These are phyloP conservation scores for Anolis carolinensis DNA, from an alignment of 2,113 vertebrate genomes.

Conservation along the genomic window DNA sequence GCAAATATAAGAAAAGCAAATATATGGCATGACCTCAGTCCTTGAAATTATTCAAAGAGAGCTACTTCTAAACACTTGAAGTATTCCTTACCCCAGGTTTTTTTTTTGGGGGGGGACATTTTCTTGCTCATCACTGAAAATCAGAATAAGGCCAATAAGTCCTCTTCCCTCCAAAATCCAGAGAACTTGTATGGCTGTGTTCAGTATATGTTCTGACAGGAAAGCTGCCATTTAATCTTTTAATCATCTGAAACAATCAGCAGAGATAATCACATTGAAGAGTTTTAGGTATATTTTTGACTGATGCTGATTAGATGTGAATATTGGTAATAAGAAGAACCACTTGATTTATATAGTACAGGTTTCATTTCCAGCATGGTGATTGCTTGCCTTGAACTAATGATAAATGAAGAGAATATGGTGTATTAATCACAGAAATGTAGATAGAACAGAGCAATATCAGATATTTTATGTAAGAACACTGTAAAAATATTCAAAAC, in stretches of 20 bases:
- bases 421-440: constrained; percentile 51
- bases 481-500: not conserved
- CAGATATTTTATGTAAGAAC: constrained; percentile 39
- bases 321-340: constrained; percentile 32
- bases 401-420: constrained; percentile 39
- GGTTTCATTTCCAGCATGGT: constrained; percentile 41
- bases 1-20: too few species aligned
- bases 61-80: not conserved
- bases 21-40: not conserved
- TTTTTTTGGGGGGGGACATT: too few species aligned
- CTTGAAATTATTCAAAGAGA: not conserved
- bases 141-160: too few species aligned
- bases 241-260: constrained; percentile 35
- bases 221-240: constrained; percentile 12
- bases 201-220: not conserved
- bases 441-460: constrained; percentile 36
- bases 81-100: not conserved
- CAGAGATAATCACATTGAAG: constrained; percentile 29
- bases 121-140: too few species aligned
- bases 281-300: constrained; percentile 29
- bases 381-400: constrained; percentile 44
- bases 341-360: constrained; percentile 26
- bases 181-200: not conserved
- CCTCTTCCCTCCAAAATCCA: not conserved
- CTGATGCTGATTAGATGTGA: constrained; percentile 22